A percentile compares a stretch with the other conserved stretches of the same genome.
Conservation (phyloP, 2,888 invertebrate species). For the Temnothorax rugatulus region DNA sequence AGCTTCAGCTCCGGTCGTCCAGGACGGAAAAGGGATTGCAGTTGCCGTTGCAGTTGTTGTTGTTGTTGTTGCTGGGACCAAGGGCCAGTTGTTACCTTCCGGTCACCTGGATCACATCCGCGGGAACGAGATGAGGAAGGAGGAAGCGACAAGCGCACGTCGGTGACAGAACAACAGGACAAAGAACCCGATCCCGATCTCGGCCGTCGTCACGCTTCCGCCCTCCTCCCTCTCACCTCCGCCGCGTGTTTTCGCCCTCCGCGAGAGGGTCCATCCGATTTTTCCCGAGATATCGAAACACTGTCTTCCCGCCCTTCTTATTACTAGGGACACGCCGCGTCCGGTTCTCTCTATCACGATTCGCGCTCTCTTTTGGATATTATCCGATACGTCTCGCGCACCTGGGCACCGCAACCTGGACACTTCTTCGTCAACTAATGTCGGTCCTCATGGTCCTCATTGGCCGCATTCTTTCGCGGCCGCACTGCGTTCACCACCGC, state of each 20-base stretch:
- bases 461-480: conserved; percentile 39
- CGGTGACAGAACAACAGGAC: conserved; percentile 52
- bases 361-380: not conserved
- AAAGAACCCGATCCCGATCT: conserved; percentile 52
- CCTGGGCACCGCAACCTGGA: conserved; percentile 60
- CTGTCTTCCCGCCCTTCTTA: conserved; percentile 1
- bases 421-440: conserved; percentile 74
- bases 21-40: conserved; percentile 64
- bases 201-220: conserved; percentile 65
- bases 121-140: conserved; percentile 64
- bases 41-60: not conserved
- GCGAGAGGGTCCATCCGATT: conserved; percentile 70
- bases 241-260: conserved; percentile 54
- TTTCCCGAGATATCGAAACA: conserved; percentile 58
- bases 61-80: not conserved
- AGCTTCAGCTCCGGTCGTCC: conserved; percentile 54
- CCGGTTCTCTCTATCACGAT: conserved; percentile 9
- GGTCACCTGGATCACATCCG: conserved; percentile 40
- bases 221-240: conserved; percentile 76
- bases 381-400: conserved; percentile 54
- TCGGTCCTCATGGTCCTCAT: conserved; percentile 69
- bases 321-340: not conserved
- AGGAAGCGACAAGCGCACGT: conserved; percentile 67
- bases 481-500: conserved; percentile 51
- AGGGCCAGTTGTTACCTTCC: conserved; percentile 15